Evolutionary conservation across 2,888 invertebrate genomes (phyloP).

Genomic region (Celastrina argiolus): DNA sequence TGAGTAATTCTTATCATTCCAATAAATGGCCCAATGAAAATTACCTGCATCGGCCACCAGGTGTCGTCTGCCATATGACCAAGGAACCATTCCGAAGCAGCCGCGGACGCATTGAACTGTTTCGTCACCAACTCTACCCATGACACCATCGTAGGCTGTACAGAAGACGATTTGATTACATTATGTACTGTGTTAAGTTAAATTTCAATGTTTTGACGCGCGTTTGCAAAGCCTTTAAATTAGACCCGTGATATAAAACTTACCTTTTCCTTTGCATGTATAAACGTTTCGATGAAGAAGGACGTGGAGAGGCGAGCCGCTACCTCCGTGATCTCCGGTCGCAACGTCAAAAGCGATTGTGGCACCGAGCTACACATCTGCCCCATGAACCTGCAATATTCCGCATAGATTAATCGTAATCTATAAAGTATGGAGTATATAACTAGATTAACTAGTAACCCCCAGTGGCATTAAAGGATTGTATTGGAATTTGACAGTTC

Average conservation of each 20-base stretch:
- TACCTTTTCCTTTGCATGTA: constrained; percentile 97
- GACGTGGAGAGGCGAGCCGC: constrained; percentile 93
- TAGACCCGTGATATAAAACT: background rate
- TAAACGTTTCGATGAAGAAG: constrained; percentile 97
- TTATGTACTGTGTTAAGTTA: background rate
- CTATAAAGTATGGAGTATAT: no score
- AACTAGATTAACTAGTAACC: no score
- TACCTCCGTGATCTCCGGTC: constrained; percentile 88
- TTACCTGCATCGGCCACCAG: constrained; percentile 95
- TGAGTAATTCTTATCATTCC: background rate
- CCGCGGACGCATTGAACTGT: constrained; percentile 94
- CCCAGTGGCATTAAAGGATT: no score
- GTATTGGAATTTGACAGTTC: no score
- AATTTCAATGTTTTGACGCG: background rate
- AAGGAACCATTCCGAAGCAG: constrained; percentile 94
- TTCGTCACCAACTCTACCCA: constrained; percentile 97
- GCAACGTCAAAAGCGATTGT: constrained; percentile 87
- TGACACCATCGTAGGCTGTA: constrained; percentile 96
- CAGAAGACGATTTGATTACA: constrained; percentile 29
- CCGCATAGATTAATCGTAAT: no score
- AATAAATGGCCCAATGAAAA: constrained; percentile 5
- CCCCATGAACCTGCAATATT: constrained; percentile 90
- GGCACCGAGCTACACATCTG: constrained; percentile 97
- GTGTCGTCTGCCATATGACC: constrained; percentile 95
- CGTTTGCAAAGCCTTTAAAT: no score